These are phyloP conservation scores for Onychomys arenicola DNA, from an alignment of 2,797 vertebrate species.

Conservation along the genomic window DNA sequence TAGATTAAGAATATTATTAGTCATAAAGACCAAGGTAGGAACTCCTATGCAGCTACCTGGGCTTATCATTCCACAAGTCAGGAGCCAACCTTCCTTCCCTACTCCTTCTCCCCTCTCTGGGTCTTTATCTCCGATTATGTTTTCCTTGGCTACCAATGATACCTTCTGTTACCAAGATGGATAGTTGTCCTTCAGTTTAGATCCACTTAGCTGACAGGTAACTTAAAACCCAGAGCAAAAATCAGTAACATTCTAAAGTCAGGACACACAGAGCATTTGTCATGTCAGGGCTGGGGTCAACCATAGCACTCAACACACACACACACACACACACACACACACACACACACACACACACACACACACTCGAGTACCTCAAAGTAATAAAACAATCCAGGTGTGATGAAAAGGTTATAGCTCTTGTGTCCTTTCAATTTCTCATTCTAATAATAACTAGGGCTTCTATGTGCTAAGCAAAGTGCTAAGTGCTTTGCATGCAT, in stretches of 20 bases:
- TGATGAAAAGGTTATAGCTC: constrained; percentile 36
- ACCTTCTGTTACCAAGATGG: background rate
- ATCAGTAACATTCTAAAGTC: constrained; percentile 65
- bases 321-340: background rate
- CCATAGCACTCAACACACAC: background rate
- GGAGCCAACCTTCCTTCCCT: background rate
- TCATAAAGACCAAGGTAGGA: background rate
- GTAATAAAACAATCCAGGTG: constrained; percentile 44
- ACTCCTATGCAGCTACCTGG: background rate
- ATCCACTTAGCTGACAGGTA: constrained; percentile 44
- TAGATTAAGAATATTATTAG: background rate
- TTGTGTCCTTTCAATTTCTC: constrained; percentile 40
- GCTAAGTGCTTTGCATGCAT: constrained; percentile 54
- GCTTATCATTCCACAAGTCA: background rate
- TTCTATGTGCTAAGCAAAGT: constrained; percentile 37
- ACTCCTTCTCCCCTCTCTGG: background rate
- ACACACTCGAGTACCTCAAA: background rate
- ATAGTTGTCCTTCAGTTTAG: constrained; percentile 31
- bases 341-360: too few relatives aligned
- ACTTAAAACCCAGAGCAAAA: constrained; percentile 47
- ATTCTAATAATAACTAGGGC: constrained; percentile 68
- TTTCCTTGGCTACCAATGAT: background rate
- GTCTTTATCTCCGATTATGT: constrained; percentile 18
- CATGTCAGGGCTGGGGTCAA: background rate
- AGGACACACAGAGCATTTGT: background rate